These are phyloP conservation scores for Pseudeuparius sepicola DNA, from an alignment of 2,888 invertebrate genomes.

Conservation along the genomic window DNA sequence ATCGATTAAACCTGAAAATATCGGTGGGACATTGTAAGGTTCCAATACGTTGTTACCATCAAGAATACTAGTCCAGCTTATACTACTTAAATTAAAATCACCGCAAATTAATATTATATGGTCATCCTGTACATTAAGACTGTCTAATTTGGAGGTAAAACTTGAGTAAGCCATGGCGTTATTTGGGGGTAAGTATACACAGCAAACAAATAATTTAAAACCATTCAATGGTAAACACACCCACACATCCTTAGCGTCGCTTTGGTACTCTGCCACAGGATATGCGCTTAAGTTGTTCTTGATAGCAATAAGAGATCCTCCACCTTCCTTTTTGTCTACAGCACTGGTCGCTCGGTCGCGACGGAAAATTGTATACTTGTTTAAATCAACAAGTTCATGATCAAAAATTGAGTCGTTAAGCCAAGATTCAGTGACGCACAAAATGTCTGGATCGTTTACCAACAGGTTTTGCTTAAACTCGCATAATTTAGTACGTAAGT, in stretches of 20 bases:
- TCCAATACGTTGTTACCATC: too few species aligned
- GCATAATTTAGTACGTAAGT: too few species aligned
- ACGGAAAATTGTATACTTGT: slow-evolving; percentile 13
- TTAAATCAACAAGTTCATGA: slow-evolving; percentile 9
- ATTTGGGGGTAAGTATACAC: too few species aligned
- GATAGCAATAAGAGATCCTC: slow-evolving; percentile 13
- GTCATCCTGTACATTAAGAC: slow-evolving; percentile 1
- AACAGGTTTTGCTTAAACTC: slow-evolving; percentile 12
- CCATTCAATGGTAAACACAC: slow-evolving; percentile 1
- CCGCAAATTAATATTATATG: neutral
- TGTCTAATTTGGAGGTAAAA: slow-evolving; percentile 5
- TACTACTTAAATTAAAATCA: slow-evolving; percentile 1
- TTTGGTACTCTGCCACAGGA: slow-evolving; percentile 4
- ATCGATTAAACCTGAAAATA: too few species aligned
- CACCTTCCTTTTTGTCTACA: slow-evolving; percentile 10
- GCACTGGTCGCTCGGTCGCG: slow-evolving; percentile 12
- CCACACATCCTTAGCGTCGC: slow-evolving; percentile 11
- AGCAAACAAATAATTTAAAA: slow-evolving; percentile 8
- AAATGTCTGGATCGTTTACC: slow-evolving; percentile 9
- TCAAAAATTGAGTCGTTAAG: slow-evolving; percentile 11
- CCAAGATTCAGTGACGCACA: slow-evolving; percentile 12
- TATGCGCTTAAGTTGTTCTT: slow-evolving; percentile 10
- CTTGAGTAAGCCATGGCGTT: slow-evolving; percentile 4
- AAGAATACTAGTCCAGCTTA: too few species aligned
- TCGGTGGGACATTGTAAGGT: too few species aligned